These are phyloP conservation scores for Brachyhypopomus gauderio DNA, from an alignment of 2,113 vertebrate genomes.

Conservation along the genomic window DNA sequence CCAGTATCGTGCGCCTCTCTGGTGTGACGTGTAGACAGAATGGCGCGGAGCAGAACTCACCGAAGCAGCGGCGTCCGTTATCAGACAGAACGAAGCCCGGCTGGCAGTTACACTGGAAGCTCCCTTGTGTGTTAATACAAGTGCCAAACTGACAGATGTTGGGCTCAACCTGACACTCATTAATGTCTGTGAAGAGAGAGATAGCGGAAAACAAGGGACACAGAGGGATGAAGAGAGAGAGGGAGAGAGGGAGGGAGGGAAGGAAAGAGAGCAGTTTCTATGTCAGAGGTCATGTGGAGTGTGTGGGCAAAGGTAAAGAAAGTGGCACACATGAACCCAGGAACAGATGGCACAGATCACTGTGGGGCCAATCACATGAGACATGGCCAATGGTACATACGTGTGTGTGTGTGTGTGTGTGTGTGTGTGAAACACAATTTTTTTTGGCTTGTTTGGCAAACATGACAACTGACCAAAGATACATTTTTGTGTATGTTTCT, in stretches of 20 bases:
- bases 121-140: slow-evolving; percentile 88
- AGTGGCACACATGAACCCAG: not conserved
- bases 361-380: not conserved
- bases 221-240: not conserved
- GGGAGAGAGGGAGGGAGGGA: not conserved
- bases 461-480: too few relatives aligned
- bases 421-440: not conserved
- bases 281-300: slow-evolving; percentile 12
- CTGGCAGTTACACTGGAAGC: slow-evolving; percentile 89
- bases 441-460: not conserved
- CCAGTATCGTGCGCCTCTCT: not conserved
- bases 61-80: slow-evolving; percentile 86
- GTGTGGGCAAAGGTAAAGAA: not conserved
- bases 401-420: not conserved
- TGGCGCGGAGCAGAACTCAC: slow-evolving; percentile 69
- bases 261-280: not conserved
- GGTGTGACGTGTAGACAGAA: not conserved
- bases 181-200: slow-evolving; percentile 77
- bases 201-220: not conserved
- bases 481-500: not conserved
- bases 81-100: slow-evolving; percentile 88
- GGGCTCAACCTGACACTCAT: slow-evolving; percentile 87
- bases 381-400: slow-evolving; percentile 28
- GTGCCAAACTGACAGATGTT: slow-evolving; percentile 89
- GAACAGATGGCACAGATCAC: slow-evolving; percentile 47